phyloP scores from a whole-genome alignment of 2,797 vertebrate species.

The Antrozous pallidus region DNA sequence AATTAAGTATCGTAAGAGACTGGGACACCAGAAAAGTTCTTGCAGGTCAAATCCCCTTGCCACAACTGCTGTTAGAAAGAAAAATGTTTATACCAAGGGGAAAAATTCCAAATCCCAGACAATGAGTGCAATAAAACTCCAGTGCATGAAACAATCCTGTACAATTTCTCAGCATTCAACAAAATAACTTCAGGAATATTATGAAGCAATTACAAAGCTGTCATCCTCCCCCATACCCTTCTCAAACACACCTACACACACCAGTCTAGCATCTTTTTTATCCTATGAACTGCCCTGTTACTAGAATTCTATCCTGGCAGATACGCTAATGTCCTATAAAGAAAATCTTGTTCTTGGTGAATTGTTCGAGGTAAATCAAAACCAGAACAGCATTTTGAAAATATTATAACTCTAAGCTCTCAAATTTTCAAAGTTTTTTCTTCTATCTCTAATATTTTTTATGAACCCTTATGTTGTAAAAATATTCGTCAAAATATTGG shows the following conservation, averaged over 20 bases:
- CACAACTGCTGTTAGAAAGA: neutral
- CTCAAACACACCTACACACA: neutral
- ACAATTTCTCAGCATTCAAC: neutral
- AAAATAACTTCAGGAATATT: neutral
- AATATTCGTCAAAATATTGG: neutral
- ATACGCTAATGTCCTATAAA: neutral
- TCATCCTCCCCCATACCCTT: no score
- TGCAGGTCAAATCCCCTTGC: neutral
- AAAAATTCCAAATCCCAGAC: neutral
- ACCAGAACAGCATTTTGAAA: neutral
- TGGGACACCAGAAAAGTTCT: neutral
- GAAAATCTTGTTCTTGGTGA: neutral
- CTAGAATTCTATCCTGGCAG: neutral
- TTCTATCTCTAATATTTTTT: neutral
- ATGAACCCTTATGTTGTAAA: neutral
- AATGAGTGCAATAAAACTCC: neutral
- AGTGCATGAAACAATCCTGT: neutral
- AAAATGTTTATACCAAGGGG: neutral
- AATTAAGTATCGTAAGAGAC: neutral
- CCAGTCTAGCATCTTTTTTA: neutral
- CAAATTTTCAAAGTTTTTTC: neutral
- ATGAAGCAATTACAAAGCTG: neutral
- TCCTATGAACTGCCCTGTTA: neutral
- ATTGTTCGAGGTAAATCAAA: neutral
- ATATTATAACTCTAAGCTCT: neutral